phyloP scores from a whole-genome alignment of 2,888 invertebrate genomes.

The Pachliopta kotzebuea region DNA sequence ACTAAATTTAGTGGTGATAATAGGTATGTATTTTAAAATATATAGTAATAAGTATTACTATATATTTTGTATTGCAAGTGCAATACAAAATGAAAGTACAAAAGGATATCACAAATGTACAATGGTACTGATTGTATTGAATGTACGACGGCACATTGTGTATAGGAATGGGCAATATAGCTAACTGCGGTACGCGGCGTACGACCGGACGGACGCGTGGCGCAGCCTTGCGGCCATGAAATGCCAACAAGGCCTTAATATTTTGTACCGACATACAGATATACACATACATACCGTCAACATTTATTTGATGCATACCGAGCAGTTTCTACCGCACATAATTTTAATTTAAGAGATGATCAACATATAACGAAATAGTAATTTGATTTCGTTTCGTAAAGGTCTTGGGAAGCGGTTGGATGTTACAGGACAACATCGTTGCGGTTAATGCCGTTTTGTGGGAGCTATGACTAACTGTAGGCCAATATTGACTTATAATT shows the following conservation, averaged over 20 bases:
- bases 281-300: neutral
- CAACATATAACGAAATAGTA: no score
- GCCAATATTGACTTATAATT: no score
- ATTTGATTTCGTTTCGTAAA: no score
- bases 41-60: no score
- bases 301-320: slow-evolving; percentile 7
- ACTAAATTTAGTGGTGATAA: no score
- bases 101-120: slow-evolving; percentile 6
- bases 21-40: no score
- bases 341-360: neutral
- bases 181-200: slow-evolving; percentile 23
- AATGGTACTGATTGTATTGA: slow-evolving; percentile 17
- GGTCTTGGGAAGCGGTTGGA: no score
- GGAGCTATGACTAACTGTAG: no score
- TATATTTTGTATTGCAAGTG: neutral
- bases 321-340: neutral
- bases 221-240: slow-evolving; percentile 27
- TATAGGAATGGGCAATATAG: slow-evolving; percentile 19
- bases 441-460: no score
- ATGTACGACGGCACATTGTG: slow-evolving; percentile 20
- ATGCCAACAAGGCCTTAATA: slow-evolving; percentile 26
- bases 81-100: slow-evolving; percentile 7
- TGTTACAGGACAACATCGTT: no score
- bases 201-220: slow-evolving; percentile 27
- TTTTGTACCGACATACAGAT: slow-evolving; percentile 13